These are phyloP conservation scores for Drosophila longiperda DNA, from an alignment of 2,888 invertebrate genomes.

Conservation along the genomic window DNA sequence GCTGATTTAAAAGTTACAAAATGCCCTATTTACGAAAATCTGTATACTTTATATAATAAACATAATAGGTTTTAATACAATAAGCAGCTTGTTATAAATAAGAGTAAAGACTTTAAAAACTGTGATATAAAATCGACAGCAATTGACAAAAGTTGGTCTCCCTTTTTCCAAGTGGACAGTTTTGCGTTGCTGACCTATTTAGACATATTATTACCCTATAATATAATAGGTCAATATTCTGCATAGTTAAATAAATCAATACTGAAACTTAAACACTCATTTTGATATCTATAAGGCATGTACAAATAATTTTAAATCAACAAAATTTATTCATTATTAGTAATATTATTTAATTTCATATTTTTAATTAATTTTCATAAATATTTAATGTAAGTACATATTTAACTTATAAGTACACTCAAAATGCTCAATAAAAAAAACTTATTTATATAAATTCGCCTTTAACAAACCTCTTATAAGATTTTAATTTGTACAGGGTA, in stretches of 20 bases:
- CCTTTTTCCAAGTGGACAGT: not conserved
- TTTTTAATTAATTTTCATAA: not conserved
- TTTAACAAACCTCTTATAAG: no score
- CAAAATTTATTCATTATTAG: not conserved
- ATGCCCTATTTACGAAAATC: not conserved
- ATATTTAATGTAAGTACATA: not conserved
- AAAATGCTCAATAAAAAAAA: not conserved
- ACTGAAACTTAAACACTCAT: not conserved
- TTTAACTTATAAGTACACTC: not conserved
- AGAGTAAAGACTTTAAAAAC: slow-evolving; percentile 60
- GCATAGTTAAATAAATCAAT: not conserved
- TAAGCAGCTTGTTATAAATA: slow-evolving; percentile 45
- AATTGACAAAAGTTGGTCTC: slow-evolving; percentile 50
- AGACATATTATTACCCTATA: slow-evolving; percentile 10
- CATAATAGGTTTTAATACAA: slow-evolving; percentile 30
- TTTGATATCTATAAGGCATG: not conserved
- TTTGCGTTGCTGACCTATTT: not conserved
- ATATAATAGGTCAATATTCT: not conserved
- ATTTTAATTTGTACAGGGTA: slow-evolving; percentile 11
- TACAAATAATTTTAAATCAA: not conserved
- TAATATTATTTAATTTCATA: not conserved
- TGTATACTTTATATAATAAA: not conserved
- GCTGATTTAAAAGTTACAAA: not conserved
- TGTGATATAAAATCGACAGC: slow-evolving; percentile 53
- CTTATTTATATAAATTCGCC: no score